phyloP scores from a whole-genome alignment of 2,888 invertebrate genomes.

The Margaritifera margaritifera region DNA sequence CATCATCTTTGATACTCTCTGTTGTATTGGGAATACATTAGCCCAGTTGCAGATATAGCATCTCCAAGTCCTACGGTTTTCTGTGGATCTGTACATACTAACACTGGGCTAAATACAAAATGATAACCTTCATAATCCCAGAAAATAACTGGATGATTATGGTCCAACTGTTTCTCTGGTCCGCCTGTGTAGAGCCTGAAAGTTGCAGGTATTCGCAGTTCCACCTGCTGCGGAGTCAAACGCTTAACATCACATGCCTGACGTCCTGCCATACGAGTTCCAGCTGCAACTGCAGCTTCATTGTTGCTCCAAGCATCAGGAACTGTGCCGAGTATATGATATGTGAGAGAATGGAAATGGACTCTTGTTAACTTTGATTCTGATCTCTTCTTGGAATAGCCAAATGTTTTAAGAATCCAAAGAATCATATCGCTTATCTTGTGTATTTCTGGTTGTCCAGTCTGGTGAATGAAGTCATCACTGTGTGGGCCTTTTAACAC shows the following conservation, averaged over 20 bases:
- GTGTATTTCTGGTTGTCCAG: slow-evolving; percentile 70
- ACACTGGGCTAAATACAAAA: slow-evolving; percentile 74
- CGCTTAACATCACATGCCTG: slow-evolving; percentile 70
- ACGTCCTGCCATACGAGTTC: slow-evolving; percentile 72
- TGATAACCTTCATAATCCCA: slow-evolving; percentile 71
- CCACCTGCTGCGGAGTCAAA: slow-evolving; percentile 64
- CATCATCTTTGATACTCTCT: too few species aligned
- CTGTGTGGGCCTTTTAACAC: slow-evolving; percentile 71
- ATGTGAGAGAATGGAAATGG: slow-evolving; percentile 75
- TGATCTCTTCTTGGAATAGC: slow-evolving; percentile 64
- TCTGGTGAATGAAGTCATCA: slow-evolving; percentile 35
- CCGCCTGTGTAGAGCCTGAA: slow-evolving; percentile 65
- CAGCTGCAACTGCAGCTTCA: slow-evolving; percentile 73
- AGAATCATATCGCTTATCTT: slow-evolving; percentile 74
- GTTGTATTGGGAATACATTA: slow-evolving; percentile 70
- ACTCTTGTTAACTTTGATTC: slow-evolving; percentile 71
- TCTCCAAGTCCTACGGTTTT: slow-evolving; percentile 75
- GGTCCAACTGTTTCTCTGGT: slow-evolving; percentile 54
- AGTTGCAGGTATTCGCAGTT: slow-evolving; percentile 69
- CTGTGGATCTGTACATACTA: slow-evolving; percentile 73
- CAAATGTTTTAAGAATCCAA: slow-evolving; percentile 73
- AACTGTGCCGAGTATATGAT: slow-evolving; percentile 72
- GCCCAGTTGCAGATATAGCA: slow-evolving; percentile 73
- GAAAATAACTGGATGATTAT: slow-evolving; percentile 66
- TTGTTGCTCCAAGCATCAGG: slow-evolving; percentile 72